phyloP scores from a whole-genome alignment of 2,113 vertebrate species.

The Gracilinanus agilis region DNA sequence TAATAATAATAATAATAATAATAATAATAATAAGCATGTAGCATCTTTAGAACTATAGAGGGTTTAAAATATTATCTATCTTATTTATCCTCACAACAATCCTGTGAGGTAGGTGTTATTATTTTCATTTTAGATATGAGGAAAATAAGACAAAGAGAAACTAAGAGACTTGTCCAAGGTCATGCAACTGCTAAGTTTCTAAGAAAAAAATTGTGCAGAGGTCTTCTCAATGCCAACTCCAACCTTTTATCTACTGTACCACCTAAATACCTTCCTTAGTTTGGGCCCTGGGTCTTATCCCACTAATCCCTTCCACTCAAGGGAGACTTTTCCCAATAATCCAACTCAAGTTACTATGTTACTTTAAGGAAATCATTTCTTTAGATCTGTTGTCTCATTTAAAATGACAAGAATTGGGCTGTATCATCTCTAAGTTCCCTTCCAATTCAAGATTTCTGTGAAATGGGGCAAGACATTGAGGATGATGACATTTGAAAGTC shows the following conservation, averaged over 20 bases:
- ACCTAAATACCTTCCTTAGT: neutral
- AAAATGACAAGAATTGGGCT: neutral
- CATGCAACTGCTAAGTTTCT: neutral
- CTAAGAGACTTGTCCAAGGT: neutral
- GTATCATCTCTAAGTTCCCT: neutral
- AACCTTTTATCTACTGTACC: neutral
- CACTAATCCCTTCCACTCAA: neutral
- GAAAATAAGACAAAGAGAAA: neutral
- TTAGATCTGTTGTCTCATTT: neutral
- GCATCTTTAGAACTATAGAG: neutral
- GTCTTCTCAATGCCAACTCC: neutral
- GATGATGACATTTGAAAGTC: conserved; percentile 57
- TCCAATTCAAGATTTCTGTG: neutral
- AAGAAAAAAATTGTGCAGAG: neutral
- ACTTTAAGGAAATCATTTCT: neutral
- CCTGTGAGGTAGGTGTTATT: neutral
- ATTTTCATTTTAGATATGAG: neutral
- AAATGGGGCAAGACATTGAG: conserved; percentile 61
- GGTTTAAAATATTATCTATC: neutral
- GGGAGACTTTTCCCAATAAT: neutral
- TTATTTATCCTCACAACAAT: neutral
- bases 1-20: too few relatives aligned
- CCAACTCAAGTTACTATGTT: neutral
- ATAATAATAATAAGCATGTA: neutral
- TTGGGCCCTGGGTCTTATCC: neutral